These are phyloP conservation scores for Capreolus pygargus DNA, from an alignment of 2,113 vertebrate species.

Conservation along the genomic window DNA sequence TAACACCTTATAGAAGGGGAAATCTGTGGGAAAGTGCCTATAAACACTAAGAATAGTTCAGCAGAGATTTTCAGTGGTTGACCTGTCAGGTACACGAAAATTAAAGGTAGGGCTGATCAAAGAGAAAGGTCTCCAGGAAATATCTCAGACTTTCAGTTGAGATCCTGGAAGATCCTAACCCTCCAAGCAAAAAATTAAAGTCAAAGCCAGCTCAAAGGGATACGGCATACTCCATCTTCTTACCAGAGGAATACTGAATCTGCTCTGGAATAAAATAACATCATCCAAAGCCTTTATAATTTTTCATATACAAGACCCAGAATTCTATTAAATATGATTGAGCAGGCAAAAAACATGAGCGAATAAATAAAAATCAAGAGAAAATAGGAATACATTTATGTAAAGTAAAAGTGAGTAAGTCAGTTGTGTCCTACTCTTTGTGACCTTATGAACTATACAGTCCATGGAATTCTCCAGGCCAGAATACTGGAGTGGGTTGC, in stretches of 20 bases:
- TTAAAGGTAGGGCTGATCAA: background rate
- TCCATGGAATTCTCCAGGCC: background rate
- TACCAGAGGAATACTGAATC: background rate
- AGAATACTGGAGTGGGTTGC: background rate
- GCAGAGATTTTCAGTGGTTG: background rate
- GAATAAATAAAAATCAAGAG: constrained; percentile 11
- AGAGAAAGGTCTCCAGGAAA: background rate
- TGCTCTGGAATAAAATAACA: background rate
- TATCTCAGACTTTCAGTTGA: background rate
- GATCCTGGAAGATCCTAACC: background rate
- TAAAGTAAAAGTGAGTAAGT: background rate
- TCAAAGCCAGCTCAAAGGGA: background rate
- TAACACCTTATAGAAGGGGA: background rate
- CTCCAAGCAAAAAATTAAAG: background rate
- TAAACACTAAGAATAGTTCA: background rate
- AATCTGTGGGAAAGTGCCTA: background rate
- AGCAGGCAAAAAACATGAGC: background rate
- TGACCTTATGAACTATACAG: background rate
- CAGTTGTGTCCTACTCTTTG: background rate
- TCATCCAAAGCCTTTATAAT: background rate
- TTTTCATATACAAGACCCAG: background rate
- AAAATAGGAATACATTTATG: background rate
- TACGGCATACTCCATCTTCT: background rate
- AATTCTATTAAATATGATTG: background rate
- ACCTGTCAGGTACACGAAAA: background rate